Evolutionary conservation across 2,113 vertebrate species (phyloP).

Genomic region (Lampris megalopsis): DNA sequence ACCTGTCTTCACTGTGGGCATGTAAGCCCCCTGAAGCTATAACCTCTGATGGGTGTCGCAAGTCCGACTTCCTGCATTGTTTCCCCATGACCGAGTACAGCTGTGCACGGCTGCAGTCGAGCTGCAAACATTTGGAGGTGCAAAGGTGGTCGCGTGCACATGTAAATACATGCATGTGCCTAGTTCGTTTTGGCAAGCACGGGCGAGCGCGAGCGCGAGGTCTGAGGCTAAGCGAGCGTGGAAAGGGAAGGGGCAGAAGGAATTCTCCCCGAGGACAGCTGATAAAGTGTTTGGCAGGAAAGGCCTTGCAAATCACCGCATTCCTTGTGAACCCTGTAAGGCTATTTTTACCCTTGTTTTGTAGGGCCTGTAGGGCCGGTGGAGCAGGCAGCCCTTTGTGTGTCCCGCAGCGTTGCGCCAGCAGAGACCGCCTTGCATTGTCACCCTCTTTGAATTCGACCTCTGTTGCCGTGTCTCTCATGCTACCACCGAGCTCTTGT

Average conservation of each 20-base stretch:
- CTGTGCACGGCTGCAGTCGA: not conserved
- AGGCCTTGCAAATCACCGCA: constrained; percentile 70
- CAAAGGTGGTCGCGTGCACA: not conserved
- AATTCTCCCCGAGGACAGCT: constrained; percentile 64
- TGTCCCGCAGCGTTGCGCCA: constrained; percentile 31
- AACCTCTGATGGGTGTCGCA: too few relatives aligned
- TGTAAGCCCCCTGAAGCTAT: too few relatives aligned
- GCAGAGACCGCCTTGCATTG: constrained; percentile 59
- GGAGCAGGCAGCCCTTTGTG: constrained; percentile 55
- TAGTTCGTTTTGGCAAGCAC: not conserved
- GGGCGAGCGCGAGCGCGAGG: not conserved
- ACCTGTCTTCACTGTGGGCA: too few relatives aligned
- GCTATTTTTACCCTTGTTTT: constrained; percentile 67
- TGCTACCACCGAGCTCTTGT: constrained; percentile 32
- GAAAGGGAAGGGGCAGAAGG: constrained; percentile 42
- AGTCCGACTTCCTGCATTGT: too few relatives aligned
- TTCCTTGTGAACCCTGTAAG: constrained; percentile 71
- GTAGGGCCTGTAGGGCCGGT: constrained; percentile 23
- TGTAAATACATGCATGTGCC: not conserved
- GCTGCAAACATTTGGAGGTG: not conserved
- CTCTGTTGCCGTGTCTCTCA: constrained; percentile 17
- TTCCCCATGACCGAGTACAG: too few relatives aligned
- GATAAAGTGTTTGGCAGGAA: constrained; percentile 78
- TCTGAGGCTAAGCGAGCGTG: constrained; percentile 1
- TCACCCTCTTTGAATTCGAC: constrained; percentile 39